Conservation (phyloP, 2,113 vertebrate genomes). For the Daphoenositta chrysoptera region DNA sequence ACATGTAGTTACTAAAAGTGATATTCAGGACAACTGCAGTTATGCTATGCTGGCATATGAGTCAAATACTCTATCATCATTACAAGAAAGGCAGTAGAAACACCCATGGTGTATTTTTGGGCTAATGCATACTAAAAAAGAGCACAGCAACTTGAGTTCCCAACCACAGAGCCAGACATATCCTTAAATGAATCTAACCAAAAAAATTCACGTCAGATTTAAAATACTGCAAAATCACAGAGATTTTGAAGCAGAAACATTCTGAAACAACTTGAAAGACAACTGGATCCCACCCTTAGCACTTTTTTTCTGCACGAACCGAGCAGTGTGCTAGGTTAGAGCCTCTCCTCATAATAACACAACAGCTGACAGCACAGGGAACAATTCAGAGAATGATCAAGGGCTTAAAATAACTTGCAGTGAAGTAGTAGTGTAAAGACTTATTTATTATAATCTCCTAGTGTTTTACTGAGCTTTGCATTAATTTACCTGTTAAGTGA, state of each 20-base stretch:
- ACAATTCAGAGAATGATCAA: background rate
- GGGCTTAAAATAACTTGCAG: background rate
- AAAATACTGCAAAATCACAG: background rate
- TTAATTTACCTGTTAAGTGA: background rate
- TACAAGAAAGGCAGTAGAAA: background rate
- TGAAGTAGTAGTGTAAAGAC: background rate
- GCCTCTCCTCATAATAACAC: background rate
- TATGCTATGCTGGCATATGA: background rate
- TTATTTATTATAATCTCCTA: background rate
- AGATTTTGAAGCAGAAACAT: background rate
- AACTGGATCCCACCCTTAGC: background rate
- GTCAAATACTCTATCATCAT: background rate
- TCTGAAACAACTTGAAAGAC: background rate
- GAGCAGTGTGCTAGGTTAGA: background rate
- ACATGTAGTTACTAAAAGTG: background rate
- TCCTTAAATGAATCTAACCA: accelerated
- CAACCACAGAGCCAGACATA: background rate
- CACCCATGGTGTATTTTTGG: background rate
- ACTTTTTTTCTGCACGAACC: background rate
- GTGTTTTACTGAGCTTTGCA: background rate
- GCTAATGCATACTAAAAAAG: background rate
- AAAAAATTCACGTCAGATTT: background rate
- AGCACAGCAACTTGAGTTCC: background rate
- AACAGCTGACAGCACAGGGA: conserved; percentile 21
- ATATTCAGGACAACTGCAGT: background rate